Evolutionary conservation across 2,113 vertebrate species (phyloP), one percentile per base, ranked within the genome.

Genomic region (Lagopus leucura): DNA sequence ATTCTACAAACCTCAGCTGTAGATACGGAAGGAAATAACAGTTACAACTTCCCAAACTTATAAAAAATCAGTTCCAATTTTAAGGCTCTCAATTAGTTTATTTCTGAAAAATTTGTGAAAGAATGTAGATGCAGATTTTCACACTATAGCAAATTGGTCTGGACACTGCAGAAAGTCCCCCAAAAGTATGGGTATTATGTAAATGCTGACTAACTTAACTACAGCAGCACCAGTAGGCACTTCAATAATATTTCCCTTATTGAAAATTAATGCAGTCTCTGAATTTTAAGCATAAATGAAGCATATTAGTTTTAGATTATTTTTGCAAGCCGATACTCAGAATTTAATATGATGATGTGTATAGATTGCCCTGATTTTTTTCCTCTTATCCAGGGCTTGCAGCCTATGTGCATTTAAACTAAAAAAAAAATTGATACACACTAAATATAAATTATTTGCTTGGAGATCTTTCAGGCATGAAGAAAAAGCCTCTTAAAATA

Each of bases 401-500:
- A 97, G 97, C 94, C 96, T 90, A 96, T 92, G 87, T 97, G 96
- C 97, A 96, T 97, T 97, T 97, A 97, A 97, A 97, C 92, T 95
- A 97, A 97, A 97, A 97, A 97, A 97, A 97, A 83, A 97, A 95
- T 95, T 95, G 94, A 97, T 96, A 97, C 83, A 97, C 81, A 97
- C 95, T 95, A 98, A 98, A 97, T 97, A 97, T 97, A 97, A 98
- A 98, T 98, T 97, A 98, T 97, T 97, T 98, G 96, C 97, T 96
- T 92, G 89, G 94, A 95, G 95, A 96, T 97, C 97, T 98, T 96
- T 98, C 97, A 94, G 96, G 98, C 97, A 98, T 97, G 97, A 98
- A 97, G 97, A 98, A 97, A 97, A 97, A 96, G 97, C 97, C 97
- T 98, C 97, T 98, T 97, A 97, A 98, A 98, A 97, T 97, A 98